phyloP scores from a whole-genome alignment of 2,113 vertebrate species.

The Probosciger aterrimus region DNA sequence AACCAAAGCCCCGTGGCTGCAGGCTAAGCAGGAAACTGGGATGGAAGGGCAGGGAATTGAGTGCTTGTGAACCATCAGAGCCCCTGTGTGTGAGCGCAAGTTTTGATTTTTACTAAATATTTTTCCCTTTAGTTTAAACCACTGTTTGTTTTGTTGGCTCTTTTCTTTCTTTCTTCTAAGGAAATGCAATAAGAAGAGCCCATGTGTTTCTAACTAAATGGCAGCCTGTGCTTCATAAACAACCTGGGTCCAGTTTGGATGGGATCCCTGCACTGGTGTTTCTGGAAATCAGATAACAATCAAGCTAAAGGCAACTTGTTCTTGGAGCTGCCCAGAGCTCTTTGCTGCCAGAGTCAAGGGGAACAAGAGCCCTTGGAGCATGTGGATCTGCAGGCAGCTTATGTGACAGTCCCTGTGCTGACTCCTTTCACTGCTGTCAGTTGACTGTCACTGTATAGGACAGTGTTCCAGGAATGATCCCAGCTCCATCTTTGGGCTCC shows the following conservation, averaged over 20 bases:
- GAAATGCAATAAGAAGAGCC: neutral
- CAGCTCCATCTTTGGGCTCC: neutral
- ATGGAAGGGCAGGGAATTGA: neutral
- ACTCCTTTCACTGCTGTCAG: neutral
- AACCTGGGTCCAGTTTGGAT: neutral
- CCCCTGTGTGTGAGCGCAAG: neutral
- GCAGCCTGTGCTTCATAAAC: constrained; percentile 10
- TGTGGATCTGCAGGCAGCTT: neutral
- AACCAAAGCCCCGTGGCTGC: neutral
- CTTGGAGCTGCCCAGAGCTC: neutral
- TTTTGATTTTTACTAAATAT: neutral
- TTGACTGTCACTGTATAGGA: neutral
- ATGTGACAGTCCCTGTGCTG: neutral
- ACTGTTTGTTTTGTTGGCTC: neutral
- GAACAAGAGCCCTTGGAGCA: neutral
- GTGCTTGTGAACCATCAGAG: neutral
- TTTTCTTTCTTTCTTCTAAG: neutral
- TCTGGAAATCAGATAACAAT: neutral
- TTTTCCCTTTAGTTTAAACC: neutral
- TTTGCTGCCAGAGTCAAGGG: neutral
- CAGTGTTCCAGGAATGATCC: neutral
- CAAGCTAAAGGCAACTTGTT: neutral
- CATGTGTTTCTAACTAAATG: constrained; percentile 47
- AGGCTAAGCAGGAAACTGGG: neutral
- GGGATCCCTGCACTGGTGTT: neutral